Percentiles rank a stretch among this genome's conserved stretches.
Conservation (phyloP, 1,140 invertebrate species). For the Apolygus lucorum region DNA sequence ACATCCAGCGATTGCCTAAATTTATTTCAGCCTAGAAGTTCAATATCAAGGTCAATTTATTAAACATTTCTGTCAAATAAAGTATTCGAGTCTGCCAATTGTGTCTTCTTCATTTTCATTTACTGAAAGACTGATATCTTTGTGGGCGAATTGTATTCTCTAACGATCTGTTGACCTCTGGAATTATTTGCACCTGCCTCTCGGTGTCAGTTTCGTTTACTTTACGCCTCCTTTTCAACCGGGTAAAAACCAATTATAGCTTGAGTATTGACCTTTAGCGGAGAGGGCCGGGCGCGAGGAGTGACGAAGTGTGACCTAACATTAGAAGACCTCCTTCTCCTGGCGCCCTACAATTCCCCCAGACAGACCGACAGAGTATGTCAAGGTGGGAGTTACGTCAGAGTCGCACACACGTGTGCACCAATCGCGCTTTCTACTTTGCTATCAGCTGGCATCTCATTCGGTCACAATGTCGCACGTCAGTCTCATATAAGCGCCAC, state of each 20-base stretch:
- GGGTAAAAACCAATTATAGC: background rate
- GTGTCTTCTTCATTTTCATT: no score
- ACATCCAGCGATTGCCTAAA: no score
- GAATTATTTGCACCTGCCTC: no score
- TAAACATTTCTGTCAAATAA: no score
- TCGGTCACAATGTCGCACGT: background rate
- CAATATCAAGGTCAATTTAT: no score
- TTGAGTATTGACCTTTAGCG: background rate
- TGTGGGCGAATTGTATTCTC: no score
- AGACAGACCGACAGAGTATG: constrained; percentile 2
- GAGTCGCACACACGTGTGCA: constrained; percentile 8
- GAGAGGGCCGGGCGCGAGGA: background rate
- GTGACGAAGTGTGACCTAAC: constrained; percentile 10
- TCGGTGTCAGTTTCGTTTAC: no score
- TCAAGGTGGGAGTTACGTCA: constrained; percentile 11
- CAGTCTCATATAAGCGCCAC: background rate
- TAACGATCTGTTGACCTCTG: no score
- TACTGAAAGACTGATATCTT: no score
- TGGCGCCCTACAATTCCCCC: background rate
- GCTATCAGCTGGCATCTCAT: background rate
- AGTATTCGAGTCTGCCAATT: no score
- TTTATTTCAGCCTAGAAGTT: no score
- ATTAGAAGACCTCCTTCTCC: background rate
- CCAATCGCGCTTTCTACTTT: constrained; percentile 5
- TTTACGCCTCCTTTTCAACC: no score